phyloP scores from a whole-genome alignment of 2,888 invertebrate species.

The Agrochola lota region DNA sequence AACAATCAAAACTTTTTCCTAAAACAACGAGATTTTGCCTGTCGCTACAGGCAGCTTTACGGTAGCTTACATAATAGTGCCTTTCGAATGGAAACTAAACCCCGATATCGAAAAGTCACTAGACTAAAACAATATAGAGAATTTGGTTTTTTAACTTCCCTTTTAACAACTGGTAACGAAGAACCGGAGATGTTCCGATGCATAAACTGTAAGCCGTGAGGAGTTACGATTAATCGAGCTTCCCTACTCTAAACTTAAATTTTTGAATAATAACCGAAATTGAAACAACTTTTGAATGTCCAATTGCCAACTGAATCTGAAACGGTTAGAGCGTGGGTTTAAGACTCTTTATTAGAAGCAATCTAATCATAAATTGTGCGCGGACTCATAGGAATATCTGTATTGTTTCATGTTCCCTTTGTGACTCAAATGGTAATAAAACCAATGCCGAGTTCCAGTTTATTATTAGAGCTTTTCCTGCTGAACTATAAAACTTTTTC shows the following conservation, averaged over 20 bases:
- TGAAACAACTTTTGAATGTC: slow-evolving; percentile 32
- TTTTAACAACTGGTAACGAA: not conserved
- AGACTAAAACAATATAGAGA: not conserved
- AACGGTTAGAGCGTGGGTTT: not conserved
- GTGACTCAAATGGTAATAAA: slow-evolving; percentile 40
- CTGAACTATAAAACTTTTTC: slow-evolving; percentile 43
- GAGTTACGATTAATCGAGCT: slow-evolving; percentile 8
- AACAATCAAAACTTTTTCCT: not conserved
- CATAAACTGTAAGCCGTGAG: not conserved
- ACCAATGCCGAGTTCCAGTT: slow-evolving; percentile 31
- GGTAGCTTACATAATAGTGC: not conserved
- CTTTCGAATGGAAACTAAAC: not conserved
- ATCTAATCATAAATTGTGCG: slow-evolving; percentile 39
- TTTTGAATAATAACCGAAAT: slow-evolving; percentile 37
- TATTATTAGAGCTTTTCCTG: slow-evolving; percentile 32
- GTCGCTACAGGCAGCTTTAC: not conserved
- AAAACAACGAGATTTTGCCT: not conserved
- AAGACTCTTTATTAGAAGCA: slow-evolving; percentile 32
- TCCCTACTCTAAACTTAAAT: not conserved
- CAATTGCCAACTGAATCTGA: slow-evolving; percentile 27
- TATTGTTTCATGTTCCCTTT: slow-evolving; percentile 46
- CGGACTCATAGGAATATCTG: slow-evolving; percentile 38
- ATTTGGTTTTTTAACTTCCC: not conserved
- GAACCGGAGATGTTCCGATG: not conserved
- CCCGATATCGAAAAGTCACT: not conserved